phyloP scores from a whole-genome alignment of 2,888 invertebrate species.

The Tholera decimalis region DNA sequence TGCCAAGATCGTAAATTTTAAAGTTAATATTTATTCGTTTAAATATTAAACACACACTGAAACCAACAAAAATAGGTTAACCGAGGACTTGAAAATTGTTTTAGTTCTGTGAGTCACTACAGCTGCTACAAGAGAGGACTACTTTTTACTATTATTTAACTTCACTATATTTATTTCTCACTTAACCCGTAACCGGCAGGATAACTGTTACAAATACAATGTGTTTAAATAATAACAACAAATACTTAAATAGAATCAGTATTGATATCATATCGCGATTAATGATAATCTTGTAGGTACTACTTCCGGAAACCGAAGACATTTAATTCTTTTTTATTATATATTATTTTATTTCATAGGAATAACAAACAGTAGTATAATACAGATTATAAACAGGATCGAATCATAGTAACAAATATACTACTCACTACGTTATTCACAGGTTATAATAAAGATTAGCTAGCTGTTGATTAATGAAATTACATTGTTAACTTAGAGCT shows the following conservation, averaged over 20 bases:
- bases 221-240: not conserved
- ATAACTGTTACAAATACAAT: slow-evolving; percentile 7
- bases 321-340: too few relatives aligned
- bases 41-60: slow-evolving; percentile 24
- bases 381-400: too few relatives aligned
- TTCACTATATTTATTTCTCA: not conserved
- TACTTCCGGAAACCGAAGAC: slow-evolving; percentile 23
- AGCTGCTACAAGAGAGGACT: not conserved
- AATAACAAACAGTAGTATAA: too few relatives aligned
- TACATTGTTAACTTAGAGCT: too few relatives aligned
- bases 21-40: slow-evolving; percentile 45
- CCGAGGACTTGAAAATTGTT: slow-evolving; percentile 9
- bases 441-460: too few relatives aligned
- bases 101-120: slow-evolving; percentile 2
- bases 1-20: slow-evolving; percentile 56
- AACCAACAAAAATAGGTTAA: slow-evolving; percentile 27
- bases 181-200: not conserved
- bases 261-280: slow-evolving; percentile 7
- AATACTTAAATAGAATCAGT: slow-evolving; percentile 23
- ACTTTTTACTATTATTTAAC: not conserved
- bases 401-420: too few relatives aligned
- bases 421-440: too few relatives aligned
- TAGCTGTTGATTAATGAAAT: too few relatives aligned
- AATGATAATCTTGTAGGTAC: slow-evolving; percentile 26
- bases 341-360: too few relatives aligned